These are phyloP conservation scores for Limnephilus auricula DNA, from an alignment of 2,888 invertebrate species.

Conservation along the genomic window DNA sequence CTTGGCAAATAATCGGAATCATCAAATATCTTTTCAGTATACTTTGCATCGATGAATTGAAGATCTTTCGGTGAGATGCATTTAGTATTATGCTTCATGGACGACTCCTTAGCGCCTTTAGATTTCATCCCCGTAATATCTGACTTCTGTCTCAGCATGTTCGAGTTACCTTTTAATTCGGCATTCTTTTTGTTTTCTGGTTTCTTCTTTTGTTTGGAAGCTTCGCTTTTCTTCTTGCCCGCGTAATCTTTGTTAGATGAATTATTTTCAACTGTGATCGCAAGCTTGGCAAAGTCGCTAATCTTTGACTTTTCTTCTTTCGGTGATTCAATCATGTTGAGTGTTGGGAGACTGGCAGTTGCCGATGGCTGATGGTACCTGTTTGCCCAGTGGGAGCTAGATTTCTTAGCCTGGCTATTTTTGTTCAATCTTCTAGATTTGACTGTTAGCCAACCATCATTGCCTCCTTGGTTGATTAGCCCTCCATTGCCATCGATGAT, in stretches of 20 bases:
- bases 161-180: slow-evolving; percentile 65
- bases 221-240: slow-evolving; percentile 47
- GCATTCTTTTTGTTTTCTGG: slow-evolving; percentile 53
- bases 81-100: slow-evolving; percentile 62
- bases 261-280: slow-evolving; percentile 58
- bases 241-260: slow-evolving; percentile 43
- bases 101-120: slow-evolving; percentile 70
- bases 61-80: slow-evolving; percentile 42
- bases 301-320: slow-evolving; percentile 73
- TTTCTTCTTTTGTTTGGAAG: slow-evolving; percentile 63
- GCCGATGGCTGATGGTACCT: slow-evolving; percentile 90
- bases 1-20: slow-evolving; percentile 51
- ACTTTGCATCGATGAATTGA: slow-evolving; percentile 68
- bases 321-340: slow-evolving; percentile 78
- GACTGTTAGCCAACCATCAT: slow-evolving; percentile 94
- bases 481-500: slow-evolving; percentile 71
- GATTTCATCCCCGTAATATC: slow-evolving; percentile 80
- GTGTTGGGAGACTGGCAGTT: slow-evolving; percentile 88
- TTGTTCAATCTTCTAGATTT: slow-evolving; percentile 82
- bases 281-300: slow-evolving; percentile 62
- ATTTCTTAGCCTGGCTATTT: slow-evolving; percentile 78
- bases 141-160: slow-evolving; percentile 79
- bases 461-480: slow-evolving; percentile 71
- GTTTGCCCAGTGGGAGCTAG: slow-evolving; percentile 85
- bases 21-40: background rate